Base-by-base conservation (phyloP, 2,888 invertebrate genomes). In the Drosophila longiperda region DNA sequence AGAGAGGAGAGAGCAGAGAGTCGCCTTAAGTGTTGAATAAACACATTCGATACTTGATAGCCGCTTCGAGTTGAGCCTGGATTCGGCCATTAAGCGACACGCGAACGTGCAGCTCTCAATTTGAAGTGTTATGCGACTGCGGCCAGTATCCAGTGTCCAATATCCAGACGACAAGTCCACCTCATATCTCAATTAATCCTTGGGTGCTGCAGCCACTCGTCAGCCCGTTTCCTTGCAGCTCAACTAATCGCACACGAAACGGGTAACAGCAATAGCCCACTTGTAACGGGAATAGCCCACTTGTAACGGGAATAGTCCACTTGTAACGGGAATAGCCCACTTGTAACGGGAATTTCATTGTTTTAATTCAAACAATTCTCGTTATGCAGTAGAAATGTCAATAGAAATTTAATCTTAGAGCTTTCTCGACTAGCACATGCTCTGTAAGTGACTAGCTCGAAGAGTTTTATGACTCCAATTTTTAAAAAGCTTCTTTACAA, bases 341-440 rank as follows among this genome's bases (percentile, higher is more conserved):
- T n/a, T n/a, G 26, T n/a, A 26, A 49, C 26, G 26, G 94, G 94
- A 95, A 62, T 94, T 29, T 29, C 29, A 29, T 29, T 29, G 94
- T 97, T 0, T 93, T 96, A 3, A 97, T 97, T 92, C 97, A 97
- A 0, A 93, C 96, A 5, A 94, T 97, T 95, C 96, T 96, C 9
- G 95, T 97, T 63, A 92, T 97, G 92, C 95, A 89, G 72, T 65
- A 79, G 34, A 60, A 66, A 63, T 49, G 50, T 26, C 23, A 12
- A 11, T 11, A 7, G 23, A 4, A 9, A 4, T 0, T 5, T 5
- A 2, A n/a, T 29, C 3, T 1, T 6, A 7, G 15, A 29, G 20
- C 11, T 9, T 15, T 2, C 0, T 8, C 11, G n/a, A 48, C 55
- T 17, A n/a, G 17, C 15, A 42, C 3, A 57, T 76, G 53, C 62